Percentiles rank a stretch among this genome's conserved stretches.
These are phyloP conservation scores for Notodonta dromedarius DNA, from an alignment of 2,888 invertebrate genomes.

Conservation along the genomic window DNA sequence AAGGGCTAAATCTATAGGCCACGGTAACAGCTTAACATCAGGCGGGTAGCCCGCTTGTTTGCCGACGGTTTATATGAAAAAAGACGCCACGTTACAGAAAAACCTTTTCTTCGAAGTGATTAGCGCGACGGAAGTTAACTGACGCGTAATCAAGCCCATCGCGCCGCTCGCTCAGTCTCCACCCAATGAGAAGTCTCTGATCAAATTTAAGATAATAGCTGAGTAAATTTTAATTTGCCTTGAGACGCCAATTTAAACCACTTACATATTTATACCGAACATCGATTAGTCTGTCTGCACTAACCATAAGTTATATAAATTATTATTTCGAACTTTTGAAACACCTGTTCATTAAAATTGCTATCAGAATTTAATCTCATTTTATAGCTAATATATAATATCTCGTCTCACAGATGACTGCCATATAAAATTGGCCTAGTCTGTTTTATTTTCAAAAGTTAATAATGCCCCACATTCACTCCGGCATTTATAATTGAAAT, in stretches of 20 bases:
- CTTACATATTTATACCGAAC: slow-evolving; percentile 4
- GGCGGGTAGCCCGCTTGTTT: too few relatives aligned
- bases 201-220: neutral
- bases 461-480: slow-evolving; percentile 5
- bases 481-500: slow-evolving; percentile 25
- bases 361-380: slow-evolving; percentile 7
- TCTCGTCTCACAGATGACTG: too few relatives aligned
- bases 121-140: neutral
- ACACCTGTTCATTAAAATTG: neutral
- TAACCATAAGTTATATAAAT: too few relatives aligned
- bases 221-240: slow-evolving; percentile 1
- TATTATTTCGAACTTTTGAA: too few relatives aligned
- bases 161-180: neutral
- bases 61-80: too few relatives aligned
- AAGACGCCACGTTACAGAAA: neutral
- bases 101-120: neutral
- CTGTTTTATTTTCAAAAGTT: slow-evolving; percentile 8
- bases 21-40: too few relatives aligned
- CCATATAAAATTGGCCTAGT: too few relatives aligned
- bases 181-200: neutral
- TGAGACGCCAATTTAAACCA: neutral
- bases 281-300: neutral
- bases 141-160: neutral
- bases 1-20: too few relatives aligned
- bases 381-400: slow-evolving; percentile 3